Percentiles rank a stretch among this genome's conserved stretches.
Conservation (phyloP, 2,113 vertebrate species). For the Noctilio leporinus region DNA sequence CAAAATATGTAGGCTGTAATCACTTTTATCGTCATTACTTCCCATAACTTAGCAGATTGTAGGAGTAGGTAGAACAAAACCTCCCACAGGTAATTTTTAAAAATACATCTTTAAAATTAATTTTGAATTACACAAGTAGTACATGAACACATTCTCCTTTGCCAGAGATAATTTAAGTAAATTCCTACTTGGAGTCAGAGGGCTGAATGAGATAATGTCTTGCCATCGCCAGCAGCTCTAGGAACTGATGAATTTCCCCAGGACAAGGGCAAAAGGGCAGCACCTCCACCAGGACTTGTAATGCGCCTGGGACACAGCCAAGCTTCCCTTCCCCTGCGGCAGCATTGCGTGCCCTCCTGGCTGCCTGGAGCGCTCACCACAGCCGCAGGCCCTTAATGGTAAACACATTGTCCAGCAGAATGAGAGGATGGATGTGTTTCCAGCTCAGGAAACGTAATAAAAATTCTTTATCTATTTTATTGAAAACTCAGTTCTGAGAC, state of each 20-base stretch:
- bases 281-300: neutral
- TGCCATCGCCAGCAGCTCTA: neutral
- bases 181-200: slow-evolving; percentile 52
- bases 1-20: neutral
- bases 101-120: slow-evolving; percentile 38
- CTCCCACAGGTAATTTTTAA: neutral
- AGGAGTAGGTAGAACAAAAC: neutral
- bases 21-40: neutral
- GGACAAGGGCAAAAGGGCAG: slow-evolving; percentile 47
- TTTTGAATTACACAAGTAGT: slow-evolving; percentile 50
- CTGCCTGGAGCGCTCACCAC: neutral
- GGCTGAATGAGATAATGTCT: slow-evolving; percentile 63
- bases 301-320: neutral
- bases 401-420: slow-evolving; percentile 40
- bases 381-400: neutral
- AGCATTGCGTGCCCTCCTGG: neutral
- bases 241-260: slow-evolving; percentile 47
- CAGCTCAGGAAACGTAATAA: slow-evolving; percentile 58
- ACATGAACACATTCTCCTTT: slow-evolving; percentile 34
- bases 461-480: slow-evolving; percentile 71
- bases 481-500: slow-evolving; percentile 68
- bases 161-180: slow-evolving; percentile 42
- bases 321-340: neutral
- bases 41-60: neutral
- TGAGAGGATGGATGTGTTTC: slow-evolving; percentile 60